A percentile compares a stretch with the other conserved stretches of the same genome.
Conservation (phyloP, 2,113 vertebrate genomes). For the Vidua chalybeata region DNA sequence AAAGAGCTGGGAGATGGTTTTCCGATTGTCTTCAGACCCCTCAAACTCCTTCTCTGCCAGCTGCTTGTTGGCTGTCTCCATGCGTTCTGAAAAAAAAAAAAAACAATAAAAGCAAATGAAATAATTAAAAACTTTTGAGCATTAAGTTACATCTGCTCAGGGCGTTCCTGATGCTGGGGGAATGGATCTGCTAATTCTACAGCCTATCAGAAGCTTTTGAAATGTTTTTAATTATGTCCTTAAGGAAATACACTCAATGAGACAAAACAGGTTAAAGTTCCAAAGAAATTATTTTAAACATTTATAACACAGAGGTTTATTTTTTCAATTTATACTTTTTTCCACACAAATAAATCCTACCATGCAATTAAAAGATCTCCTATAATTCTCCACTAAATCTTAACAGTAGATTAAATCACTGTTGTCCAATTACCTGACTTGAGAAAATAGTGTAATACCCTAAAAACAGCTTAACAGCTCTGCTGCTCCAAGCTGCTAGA, state of each 20-base stretch:
- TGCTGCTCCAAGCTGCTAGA: not conserved
- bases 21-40: constrained; percentile 93
- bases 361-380: not conserved
- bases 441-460: not conserved
- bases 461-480: not conserved
- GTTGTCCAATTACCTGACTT: not conserved
- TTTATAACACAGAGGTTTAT: not conserved
- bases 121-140: not conserved
- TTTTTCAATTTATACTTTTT: not conserved
- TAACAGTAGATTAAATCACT: not conserved
- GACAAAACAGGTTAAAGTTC: not conserved
- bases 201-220: not conserved
- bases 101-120: not conserved
- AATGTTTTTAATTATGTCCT: not conserved
- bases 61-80: constrained; percentile 98
- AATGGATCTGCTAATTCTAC: not conserved
- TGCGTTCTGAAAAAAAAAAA: constrained; percentile 82
- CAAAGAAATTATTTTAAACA: not conserved
- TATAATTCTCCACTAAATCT: not conserved
- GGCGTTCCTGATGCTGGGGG: not conserved
- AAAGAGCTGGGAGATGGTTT: constrained; percentile 96
- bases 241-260: not conserved
- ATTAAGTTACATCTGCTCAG: not conserved
- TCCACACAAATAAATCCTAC: not conserved
- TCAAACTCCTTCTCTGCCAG: constrained; percentile 94